Conservation (phyloP, 2,113 vertebrate genomes). For the Sitta europaea region DNA sequence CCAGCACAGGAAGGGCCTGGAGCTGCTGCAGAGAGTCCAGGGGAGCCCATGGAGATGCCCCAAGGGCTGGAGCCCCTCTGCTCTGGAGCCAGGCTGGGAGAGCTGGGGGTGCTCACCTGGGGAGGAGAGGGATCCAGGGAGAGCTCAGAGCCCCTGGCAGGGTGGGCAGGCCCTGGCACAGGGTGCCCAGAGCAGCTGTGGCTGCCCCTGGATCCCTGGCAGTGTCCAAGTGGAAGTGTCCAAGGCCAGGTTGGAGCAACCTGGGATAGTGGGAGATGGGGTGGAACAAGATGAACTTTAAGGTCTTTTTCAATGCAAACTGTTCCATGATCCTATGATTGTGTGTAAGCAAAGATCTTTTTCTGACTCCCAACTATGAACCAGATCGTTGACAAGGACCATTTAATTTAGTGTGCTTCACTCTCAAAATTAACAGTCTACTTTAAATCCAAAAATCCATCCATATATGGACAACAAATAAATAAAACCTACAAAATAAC, state of each 20-base stretch:
- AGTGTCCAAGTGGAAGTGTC: rapidly evolving
- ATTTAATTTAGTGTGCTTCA: not conserved
- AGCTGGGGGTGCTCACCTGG: not conserved
- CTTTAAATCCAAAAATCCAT: not conserved
- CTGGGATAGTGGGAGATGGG: rapidly evolving
- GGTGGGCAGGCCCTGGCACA: not conserved
- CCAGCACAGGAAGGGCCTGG: too few species aligned
- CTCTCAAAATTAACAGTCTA: not conserved
- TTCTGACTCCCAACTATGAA: not conserved
- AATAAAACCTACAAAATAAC: not conserved
- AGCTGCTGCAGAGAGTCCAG: not conserved
- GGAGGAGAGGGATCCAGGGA: not conserved
- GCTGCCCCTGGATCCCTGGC: too few species aligned
- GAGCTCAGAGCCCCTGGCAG: rapidly evolving
- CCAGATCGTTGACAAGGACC: not conserved
- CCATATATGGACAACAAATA: not conserved
- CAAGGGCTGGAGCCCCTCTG: not conserved
- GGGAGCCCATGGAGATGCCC: rapidly evolving
- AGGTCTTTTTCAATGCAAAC: not conserved
- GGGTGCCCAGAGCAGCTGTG: too few species aligned
- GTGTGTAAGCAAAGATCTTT: not conserved
- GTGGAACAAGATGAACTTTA: rapidly evolving
- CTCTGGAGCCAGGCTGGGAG: not conserved
- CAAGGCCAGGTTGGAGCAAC: not conserved
- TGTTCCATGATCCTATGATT: not conserved